Evolutionary conservation across 2,797 vertebrate species (phyloP), one percentile per base, ranked within the genome.

Genomic region (Melanotaenia boesemani): DNA sequence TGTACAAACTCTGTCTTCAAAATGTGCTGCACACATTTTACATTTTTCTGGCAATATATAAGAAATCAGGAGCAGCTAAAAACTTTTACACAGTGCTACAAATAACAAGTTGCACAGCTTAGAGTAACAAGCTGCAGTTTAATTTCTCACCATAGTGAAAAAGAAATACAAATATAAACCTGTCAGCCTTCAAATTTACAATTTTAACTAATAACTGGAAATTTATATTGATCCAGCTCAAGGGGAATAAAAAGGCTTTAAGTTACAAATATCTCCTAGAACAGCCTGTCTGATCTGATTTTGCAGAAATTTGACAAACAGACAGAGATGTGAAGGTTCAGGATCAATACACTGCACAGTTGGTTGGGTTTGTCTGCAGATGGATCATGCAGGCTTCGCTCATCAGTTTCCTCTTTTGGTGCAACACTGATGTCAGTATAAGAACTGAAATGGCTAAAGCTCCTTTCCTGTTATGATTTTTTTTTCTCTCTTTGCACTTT

Each of bases 351-450:
- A 48, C 50, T 62, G 9, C n/a, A 15, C 85, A 87, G 82, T 74
- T 85, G 80, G 55, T 15, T 13, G 63, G 44, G 69, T 65, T 85
- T 70, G 76, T 89, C 65, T 84, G 78, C 84, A 86, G 70, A 86
- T 79, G 81, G 66, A 70, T 68, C 57, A 59, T 46, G 67, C 70
- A 60, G 71, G 15, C 69, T 60, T 57, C 34, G 20, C 69, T 54
- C 28, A 37, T 28, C 56, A 63, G 56, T 80, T 62, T 87, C 58
- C 63, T 69, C 65, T 72, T 34, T 46, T 44, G 63, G 34, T 10
- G 61, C 76, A 67, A 11, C 15, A 72, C 67, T 73, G 72, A 74
- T 70, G 82, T 85, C 67, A 72, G 70, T 68, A 13, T 26, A 58
- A 46, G 55, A 61, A 67, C 3, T 41, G 79, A 74, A 63, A 76